Evolutionary conservation across 2,797 vertebrate species (phyloP), one percentile per base, ranked within the genome.

Genomic region (Cephalopachus bancanus): DNA sequence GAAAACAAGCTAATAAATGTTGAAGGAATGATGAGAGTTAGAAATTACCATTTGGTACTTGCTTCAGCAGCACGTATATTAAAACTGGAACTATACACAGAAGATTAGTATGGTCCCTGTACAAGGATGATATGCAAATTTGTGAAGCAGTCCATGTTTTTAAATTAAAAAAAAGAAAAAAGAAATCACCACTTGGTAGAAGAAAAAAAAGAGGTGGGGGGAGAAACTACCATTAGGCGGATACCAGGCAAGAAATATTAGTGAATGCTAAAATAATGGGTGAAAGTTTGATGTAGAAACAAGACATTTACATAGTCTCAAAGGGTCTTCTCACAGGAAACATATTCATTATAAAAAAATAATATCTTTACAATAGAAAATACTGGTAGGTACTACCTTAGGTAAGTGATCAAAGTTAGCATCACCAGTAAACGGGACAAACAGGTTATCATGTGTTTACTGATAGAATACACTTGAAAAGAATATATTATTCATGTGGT

Each of bases 291-390:
- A 85, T 65, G 19, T 86, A 30, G 53, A 86, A 88, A 92, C 24
- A 76, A 85, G 26, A 59, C 90, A 97, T 53, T 78, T 96, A 85
- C 10, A 80, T 20, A 60, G 15, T 74, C 16, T 94, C 71, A 93
- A 94, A 60, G 19, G 67, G 62, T 84, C 65, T 44, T 81, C 80
- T 90, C 72, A 87, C 28, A 91, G 88, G 51, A 88, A 80, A 91
- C 4, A 37, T 51, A 89, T 55, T 67, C 33, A 87, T 59, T 83
- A 78, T 49, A 93, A 84, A 88, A 44, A 9, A 87, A 87, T 65
- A 90, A 93, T 53, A 93, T 51, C 65, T 87, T 90, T 87, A 96
- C 9, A 84, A 37, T 22, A 75, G 12, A 94, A 24, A 93, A 83
- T 67, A 28, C 11, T 51, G 15, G 51, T 59, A 67, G 22, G 64